Base-by-base conservation (phyloP, 2,797 vertebrate genomes). In the Tokudaia muenninki region DNA sequence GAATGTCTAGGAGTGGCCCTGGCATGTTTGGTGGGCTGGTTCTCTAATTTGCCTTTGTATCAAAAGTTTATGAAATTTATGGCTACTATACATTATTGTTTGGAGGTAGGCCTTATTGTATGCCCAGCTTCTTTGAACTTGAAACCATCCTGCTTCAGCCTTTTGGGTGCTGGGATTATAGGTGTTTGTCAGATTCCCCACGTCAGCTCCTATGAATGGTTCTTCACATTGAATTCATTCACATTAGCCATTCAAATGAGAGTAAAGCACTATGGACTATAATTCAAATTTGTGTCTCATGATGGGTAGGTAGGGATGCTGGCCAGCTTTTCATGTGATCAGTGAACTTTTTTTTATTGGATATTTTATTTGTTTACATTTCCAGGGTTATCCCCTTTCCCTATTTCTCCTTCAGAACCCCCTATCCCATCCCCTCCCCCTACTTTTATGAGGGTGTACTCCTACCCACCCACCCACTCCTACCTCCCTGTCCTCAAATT, bases 191-290 rank as follows among this genome's bases (percentile, higher is more conserved):
- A 16, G 0, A 6, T 47, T 59, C 24, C 34, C n/a, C 55, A 26
- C 24, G 31, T 29, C 31, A 24, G 21, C 9, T 9, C 29, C n/a
- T 34, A 4, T 12, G 3, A 1, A 10, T 41, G 16, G 7, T 47
- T 37, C 4, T 77, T 63, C n/a, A 11, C 3, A 9, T 3, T 7
- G 16, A 77, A 50, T 80, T 81, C 21, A 1, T 80, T 34, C 72
- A 50, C 50, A 37, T 29, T 0, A 29, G 55, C 19, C 2, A 0
- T 50, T 72, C n/a, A 57, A 6, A 37, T 19, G 37, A 17, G 11
- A 26, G 2, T 29, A 4, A 7, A 3, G 4, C 0, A 0, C 17
- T 12, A 0, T 5, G 26, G 65, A 59, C 29, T n/a, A 5, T 22
- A 19, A 41, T 44, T 52, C 11, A 44, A 14, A n/a, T 31, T 14